A percentile compares a stretch with the other conserved stretches of the same genome.
Conservation (phyloP, 2,888 invertebrate species). For the Octonoba sinensis region DNA sequence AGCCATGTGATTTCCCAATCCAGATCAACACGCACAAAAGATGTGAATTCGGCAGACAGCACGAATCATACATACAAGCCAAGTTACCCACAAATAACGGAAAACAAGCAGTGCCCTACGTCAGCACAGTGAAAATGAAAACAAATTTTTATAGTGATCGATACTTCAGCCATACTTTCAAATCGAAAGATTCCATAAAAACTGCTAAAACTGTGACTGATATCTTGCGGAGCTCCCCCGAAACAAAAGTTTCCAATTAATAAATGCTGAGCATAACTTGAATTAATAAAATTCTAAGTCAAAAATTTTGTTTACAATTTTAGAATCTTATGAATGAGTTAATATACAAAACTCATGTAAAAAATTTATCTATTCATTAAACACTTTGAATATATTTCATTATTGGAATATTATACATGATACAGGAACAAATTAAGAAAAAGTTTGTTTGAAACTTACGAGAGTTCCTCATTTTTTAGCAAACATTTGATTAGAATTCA, state of each 20-base stretch:
- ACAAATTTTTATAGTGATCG: conserved; percentile 53
- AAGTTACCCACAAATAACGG: conserved; percentile 28
- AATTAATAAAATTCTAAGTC: conserved; percentile 23
- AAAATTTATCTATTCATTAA: too few species aligned
- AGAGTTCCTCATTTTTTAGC: too few species aligned
- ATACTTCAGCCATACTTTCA: conserved; percentile 53
- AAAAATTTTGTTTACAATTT: neutral
- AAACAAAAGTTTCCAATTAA: conserved; percentile 49
- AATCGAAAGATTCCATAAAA: conserved; percentile 58
- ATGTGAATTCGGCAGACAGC: conserved; percentile 36
- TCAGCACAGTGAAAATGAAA: conserved; percentile 53
- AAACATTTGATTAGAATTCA: too few species aligned
- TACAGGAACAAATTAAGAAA: too few species aligned
- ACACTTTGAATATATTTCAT: too few species aligned
- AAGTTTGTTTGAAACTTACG: too few species aligned
- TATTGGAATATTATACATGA: too few species aligned
- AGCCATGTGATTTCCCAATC: conserved; percentile 58
- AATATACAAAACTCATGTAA: too few species aligned
- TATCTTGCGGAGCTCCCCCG: conserved; percentile 54
- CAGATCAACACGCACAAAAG: conserved; percentile 24
- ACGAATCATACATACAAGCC: conserved; percentile 38
- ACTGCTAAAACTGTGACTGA: conserved; percentile 62
- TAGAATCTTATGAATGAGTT: too few species aligned
- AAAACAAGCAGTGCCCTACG: conserved; percentile 27
- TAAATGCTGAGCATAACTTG: neutral